Evolutionary conservation across 2,797 vertebrate species (phyloP), one percentile per base, ranked within the genome.

Genomic region (Taenioides sp.): DNA sequence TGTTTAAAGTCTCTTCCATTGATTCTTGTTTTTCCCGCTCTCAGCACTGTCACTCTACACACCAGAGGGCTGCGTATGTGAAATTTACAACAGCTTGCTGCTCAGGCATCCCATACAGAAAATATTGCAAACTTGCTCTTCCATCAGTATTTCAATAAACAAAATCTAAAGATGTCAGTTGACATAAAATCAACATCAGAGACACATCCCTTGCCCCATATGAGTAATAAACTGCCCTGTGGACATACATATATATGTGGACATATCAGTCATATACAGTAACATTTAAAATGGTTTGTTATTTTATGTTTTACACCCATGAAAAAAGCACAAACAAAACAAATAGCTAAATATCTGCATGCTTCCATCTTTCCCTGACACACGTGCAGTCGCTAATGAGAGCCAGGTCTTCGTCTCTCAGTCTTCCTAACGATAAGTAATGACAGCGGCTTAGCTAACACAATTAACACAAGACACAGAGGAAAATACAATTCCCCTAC

Each of bases 401-500:
- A 86, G 74, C 74, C 78, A 75, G 76, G 78, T 83, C 72, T 80
- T 73, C 75, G 80, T 86, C 84, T 80, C 81, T 84, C 80, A 69
- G 78, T 84, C 81, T 70, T 58, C 66, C 60, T 89, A 91, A 91
- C 78, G 67, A 91, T 87, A 86, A 91, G 82, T 89, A 89, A 91
- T 85, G 81, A 71, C 62, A 25, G 72, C 80, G 84, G 84, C 81
- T 88, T 84, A 73, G 84, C 81, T 84, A 91, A 87, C 77, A 83
- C 82, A 90, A 88, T 91, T 84, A 90, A 87, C 86, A 75, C 65
- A 67, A 27, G 72, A 79, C 71, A 59, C 69, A 47, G 84, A 74
- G 70, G 72, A 80, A 86, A 81, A 84, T 81, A 86, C 76, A 88
- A 91, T 86, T 87, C 88, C 84, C 86, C 78, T 67, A 73, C 82